Evolutionary conservation across 2,888 invertebrate species (phyloP).

Genomic region (Meandrusa payeni): DNA sequence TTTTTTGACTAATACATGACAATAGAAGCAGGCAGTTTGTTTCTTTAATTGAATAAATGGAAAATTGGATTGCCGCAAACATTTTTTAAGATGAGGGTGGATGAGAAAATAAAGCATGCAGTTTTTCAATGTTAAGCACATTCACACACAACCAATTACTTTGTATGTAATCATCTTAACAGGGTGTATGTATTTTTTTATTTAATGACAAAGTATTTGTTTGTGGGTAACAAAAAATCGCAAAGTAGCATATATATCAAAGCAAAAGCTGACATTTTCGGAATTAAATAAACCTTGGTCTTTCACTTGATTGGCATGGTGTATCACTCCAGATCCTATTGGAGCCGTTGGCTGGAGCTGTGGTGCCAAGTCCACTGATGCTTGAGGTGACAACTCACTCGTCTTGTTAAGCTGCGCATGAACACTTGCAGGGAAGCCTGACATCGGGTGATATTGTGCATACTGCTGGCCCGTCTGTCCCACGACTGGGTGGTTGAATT

Average conservation of each 20-base stretch:
- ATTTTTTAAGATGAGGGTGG: constrained; percentile 22
- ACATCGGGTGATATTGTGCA: constrained; percentile 75
- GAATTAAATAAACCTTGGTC: constrained; percentile 75
- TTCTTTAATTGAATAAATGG: too few relatives aligned
- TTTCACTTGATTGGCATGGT: constrained; percentile 77
- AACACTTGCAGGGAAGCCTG: constrained; percentile 72
- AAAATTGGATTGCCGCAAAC: too few relatives aligned
- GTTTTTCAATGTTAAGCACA: constrained; percentile 12
- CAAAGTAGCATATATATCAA: constrained; percentile 61
- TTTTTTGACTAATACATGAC: too few relatives aligned
- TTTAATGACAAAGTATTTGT: constrained; percentile 39
- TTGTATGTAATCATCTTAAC: background rate
- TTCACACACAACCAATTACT: constrained; percentile 23
- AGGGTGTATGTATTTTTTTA: too few relatives aligned
- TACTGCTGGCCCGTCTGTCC: constrained; percentile 69
- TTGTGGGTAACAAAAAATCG: constrained; percentile 59
- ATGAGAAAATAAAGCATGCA: constrained; percentile 24
- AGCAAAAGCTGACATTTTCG: constrained; percentile 56
- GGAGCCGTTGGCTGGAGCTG: constrained; percentile 60
- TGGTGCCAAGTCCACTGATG: constrained; percentile 62
- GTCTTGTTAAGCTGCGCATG: constrained; percentile 73
- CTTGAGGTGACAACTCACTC: constrained; percentile 78
- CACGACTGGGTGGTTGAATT: constrained; percentile 87
- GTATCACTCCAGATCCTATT: constrained; percentile 70
- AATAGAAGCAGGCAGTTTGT: too few relatives aligned